Base-by-base conservation (phyloP, 1,140 invertebrate genomes). In the Neocloeon triangulifer region DNA sequence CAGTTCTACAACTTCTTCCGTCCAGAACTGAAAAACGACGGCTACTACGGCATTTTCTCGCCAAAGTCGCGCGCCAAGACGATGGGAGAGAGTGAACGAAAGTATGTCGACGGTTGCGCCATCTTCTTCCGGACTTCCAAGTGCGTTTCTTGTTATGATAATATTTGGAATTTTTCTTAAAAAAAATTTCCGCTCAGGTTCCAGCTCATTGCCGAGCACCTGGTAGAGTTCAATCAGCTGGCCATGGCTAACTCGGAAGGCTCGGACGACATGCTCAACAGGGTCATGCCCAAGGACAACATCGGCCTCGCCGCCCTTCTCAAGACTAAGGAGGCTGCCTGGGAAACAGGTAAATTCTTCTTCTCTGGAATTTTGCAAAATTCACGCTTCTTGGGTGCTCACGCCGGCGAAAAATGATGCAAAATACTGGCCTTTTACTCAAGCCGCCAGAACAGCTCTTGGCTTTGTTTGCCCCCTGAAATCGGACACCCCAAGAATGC, bases 201-300 rank as follows among this genome's bases (percentile, higher is more conserved):
- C 56, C 69, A 71, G 17, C 55, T 97, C 49, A 72, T 96, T 28
- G 88, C 91, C 51, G 85, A 97, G 52, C 81, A 95, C 54, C 61
- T 96, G 41, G 81, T 82, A 37, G 94, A 97, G 64, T 98, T 97
- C 60, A 96, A 94, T 59, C 88, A 96, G 59, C 56, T 97, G 40
- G 92, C 92, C 7, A 96, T 96, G 81, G 84, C 86, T 5, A 95
- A 92, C 53, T 88, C 91, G 17, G 88, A 96, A 51, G 91, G 89
- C 25, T 91, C 84, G 10, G 88, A 96, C 54, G 82, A 96, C 50
- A 97, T 98, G 91, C 60, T 98, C 39, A 98, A 97, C 54, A 64
- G 95, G 43, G 94, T 99, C 14, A 98, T 98, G 91, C 94, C 92
- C 10, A 95, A 94, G 50, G 95, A 99, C 53, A 98, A 99, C 57